phyloP scores from a whole-genome alignment of 2,113 vertebrate species.

The Ciconia maguari region DNA sequence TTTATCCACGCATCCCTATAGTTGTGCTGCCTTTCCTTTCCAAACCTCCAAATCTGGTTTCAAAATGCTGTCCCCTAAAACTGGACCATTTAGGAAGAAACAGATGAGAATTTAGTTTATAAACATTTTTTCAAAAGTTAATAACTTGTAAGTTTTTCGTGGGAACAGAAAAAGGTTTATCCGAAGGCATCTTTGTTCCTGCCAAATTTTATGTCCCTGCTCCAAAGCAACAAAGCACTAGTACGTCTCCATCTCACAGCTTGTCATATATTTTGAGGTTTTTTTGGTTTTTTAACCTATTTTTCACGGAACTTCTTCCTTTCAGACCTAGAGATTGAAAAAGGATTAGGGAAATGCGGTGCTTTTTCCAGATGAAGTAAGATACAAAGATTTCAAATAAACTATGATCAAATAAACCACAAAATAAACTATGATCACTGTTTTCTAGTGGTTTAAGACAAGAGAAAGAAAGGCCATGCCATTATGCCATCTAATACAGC shows the following conservation, averaged over 20 bases:
- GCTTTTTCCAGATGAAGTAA: not conserved
- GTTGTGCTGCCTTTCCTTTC: not conserved
- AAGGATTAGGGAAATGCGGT: not conserved
- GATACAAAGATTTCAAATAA: not conserved
- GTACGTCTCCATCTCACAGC: not conserved
- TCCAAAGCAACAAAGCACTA: not conserved
- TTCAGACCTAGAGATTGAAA: not conserved
- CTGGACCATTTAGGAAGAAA: not conserved
- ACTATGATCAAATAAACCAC: too few species aligned
- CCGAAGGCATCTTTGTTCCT: not conserved
- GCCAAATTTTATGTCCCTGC: not conserved
- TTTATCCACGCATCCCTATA: not conserved
- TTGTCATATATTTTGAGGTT: not conserved
- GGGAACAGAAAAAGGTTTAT: not conserved
- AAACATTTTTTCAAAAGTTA: not conserved
- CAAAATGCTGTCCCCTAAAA: not conserved
- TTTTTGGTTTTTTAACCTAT: not conserved
- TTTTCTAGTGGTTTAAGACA: not conserved
- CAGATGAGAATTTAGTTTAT: not conserved
- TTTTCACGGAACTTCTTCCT: not conserved
- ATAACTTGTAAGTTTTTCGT: not conserved
- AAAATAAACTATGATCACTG: fast-evolving
- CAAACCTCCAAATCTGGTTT: not conserved
- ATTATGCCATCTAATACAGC: not conserved
- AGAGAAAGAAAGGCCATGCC: not conserved